Conservation (phyloP, 2,797 vertebrate genomes). For the Fringilla coelebs region DNA sequence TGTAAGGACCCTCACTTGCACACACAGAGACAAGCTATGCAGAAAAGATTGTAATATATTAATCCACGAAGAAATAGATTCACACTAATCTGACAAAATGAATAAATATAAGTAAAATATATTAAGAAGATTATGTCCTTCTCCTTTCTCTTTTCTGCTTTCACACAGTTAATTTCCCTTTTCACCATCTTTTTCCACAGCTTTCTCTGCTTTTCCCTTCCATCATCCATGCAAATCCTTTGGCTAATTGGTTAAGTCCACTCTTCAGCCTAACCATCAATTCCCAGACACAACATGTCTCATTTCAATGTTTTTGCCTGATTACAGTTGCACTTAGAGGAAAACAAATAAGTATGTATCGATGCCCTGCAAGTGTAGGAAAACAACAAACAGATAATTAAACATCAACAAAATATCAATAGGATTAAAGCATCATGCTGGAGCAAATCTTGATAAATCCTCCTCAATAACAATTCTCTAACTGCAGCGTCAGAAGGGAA, state of each 20-base stretch:
- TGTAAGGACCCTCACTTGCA: neutral
- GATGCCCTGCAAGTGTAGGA: slow-evolving; percentile 37
- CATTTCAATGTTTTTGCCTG: slow-evolving; percentile 15
- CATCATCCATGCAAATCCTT: neutral
- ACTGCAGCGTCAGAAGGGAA: slow-evolving; percentile 33
- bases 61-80: neutral
- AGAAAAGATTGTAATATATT: neutral
- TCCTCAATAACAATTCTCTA: slow-evolving; percentile 61
- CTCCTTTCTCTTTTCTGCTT: neutral
- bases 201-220: neutral
- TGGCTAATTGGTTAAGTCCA: slow-evolving; percentile 44
- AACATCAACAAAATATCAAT: slow-evolving; percentile 72
- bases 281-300: slow-evolving; percentile 19
- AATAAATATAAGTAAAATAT: neutral
- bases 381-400: slow-evolving; percentile 73
- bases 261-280: neutral
- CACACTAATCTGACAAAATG: neutral
- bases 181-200: neutral
- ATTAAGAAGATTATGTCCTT: slow-evolving; percentile 18
- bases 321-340: slow-evolving; percentile 16
- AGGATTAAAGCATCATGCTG: slow-evolving; percentile 67
- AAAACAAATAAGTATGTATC: slow-evolving; percentile 34
- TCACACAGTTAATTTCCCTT: slow-evolving; percentile 16
- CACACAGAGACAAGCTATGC: neutral
- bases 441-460: slow-evolving; percentile 76